Conservation (phyloP, 2,113 vertebrate species). For the Solea senegalensis region DNA sequence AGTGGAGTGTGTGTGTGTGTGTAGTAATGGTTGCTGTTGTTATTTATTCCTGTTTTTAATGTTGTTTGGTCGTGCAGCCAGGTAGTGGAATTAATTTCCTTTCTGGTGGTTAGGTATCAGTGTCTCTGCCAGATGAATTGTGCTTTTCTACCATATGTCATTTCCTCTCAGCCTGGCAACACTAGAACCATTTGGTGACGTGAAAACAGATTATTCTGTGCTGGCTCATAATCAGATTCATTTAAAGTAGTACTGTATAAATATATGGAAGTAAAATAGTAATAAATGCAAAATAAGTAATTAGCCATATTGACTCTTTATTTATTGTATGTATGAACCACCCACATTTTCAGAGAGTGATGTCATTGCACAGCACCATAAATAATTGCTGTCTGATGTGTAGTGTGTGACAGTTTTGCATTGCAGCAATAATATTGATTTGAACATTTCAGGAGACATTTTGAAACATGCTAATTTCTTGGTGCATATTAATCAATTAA, state of each 20-base stretch:
- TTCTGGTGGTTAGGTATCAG: slow-evolving; percentile 77
- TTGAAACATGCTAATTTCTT: no score
- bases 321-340: slow-evolving; percentile 86
- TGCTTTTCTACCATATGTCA: slow-evolving; percentile 78
- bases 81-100: slow-evolving; percentile 80
- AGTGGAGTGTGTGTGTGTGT: slow-evolving; percentile 24
- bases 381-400: slow-evolving; percentile 25
- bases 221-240: slow-evolving; percentile 96
- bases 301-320: slow-evolving; percentile 96
- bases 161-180: slow-evolving; percentile 91
- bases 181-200: slow-evolving; percentile 94
- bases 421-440: not conserved
- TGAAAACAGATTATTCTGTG: slow-evolving; percentile 98
- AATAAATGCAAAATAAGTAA: slow-evolving; percentile 99
- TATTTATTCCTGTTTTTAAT: slow-evolving; percentile 79
- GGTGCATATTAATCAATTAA: no score
- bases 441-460: no score
- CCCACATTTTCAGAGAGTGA: slow-evolving; percentile 87
- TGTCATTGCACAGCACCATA: slow-evolving; percentile 83
- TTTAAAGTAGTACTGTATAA: slow-evolving; percentile 94
- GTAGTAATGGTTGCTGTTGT: slow-evolving; percentile 65
- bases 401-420: slow-evolving; percentile 9
- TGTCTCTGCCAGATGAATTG: slow-evolving; percentile 82
- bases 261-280: slow-evolving; percentile 95
- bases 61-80: slow-evolving; percentile 71